Percentiles rank a stretch among this genome's conserved stretches.
phyloP scores from a whole-genome alignment of 2,113 vertebrate species.

The Sterna hirundo region DNA sequence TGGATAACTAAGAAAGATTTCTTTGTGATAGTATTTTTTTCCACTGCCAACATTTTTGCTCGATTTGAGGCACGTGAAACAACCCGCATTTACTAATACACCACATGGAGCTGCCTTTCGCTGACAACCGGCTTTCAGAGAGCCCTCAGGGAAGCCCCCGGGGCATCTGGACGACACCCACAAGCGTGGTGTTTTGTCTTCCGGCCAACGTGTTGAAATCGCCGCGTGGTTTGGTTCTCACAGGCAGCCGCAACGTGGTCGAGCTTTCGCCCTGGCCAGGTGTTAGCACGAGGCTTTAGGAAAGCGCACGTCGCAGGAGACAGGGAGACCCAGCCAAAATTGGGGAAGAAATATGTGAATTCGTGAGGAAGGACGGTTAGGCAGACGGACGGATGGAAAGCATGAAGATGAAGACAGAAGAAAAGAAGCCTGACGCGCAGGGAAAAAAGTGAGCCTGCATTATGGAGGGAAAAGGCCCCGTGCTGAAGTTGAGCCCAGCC shows the following conservation, averaged over 20 bases:
- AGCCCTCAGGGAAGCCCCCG: background rate
- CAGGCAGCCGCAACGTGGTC: background rate
- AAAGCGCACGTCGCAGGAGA: background rate
- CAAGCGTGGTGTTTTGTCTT: accelerated
- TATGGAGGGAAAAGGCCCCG: background rate
- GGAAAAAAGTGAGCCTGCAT: background rate
- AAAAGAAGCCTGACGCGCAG: background rate
- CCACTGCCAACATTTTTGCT: background rate
- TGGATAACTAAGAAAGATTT: slow-evolving; percentile 40
- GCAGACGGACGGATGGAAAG: slow-evolving; percentile 34
- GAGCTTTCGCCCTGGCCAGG: background rate
- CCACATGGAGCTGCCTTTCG: background rate
- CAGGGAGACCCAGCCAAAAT: background rate
- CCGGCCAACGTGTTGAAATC: background rate
- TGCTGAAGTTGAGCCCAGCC: background rate
- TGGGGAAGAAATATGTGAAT: background rate
- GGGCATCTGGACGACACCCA: background rate
- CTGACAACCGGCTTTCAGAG: background rate
- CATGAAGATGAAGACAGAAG: background rate
- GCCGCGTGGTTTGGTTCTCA: background rate
- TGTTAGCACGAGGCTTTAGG: accelerated
- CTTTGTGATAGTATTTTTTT: background rate
- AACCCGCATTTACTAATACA: background rate
- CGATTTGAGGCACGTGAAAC: background rate
- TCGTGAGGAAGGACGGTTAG: background rate